Evolutionary conservation across 2,888 invertebrate species (phyloP).

Genomic region (Netelia inedita): DNA sequence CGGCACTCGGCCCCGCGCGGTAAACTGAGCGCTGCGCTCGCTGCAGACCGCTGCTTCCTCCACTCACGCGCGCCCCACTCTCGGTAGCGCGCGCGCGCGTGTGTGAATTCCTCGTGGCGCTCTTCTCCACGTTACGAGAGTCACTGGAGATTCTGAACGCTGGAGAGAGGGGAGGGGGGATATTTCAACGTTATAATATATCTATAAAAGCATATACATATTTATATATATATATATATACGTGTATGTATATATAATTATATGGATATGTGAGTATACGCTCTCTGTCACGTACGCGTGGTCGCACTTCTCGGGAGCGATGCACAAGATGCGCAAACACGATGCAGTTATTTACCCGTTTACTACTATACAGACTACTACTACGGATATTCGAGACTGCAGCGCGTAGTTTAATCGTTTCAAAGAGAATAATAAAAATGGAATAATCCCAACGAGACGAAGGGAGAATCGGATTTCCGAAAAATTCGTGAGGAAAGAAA

Average conservation of each 20-base stretch:
- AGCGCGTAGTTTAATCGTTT: background rate
- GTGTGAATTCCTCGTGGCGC: constrained; percentile 51
- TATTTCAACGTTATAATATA: background rate
- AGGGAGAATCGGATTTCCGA: background rate
- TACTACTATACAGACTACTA: background rate
- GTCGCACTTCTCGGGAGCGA: constrained; percentile 7
- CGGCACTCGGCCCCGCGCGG: constrained; percentile 57
- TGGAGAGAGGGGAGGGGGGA: background rate
- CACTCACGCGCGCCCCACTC: constrained; percentile 62
- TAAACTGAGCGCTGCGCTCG: too few species aligned
- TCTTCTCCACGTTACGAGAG: constrained; percentile 26
- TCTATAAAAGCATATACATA: too few species aligned
- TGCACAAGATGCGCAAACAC: background rate
- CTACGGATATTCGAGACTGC: too few species aligned
- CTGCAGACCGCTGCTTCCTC: constrained; percentile 43
- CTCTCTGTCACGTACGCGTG: constrained; percentile 64
- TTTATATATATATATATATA: too few species aligned
- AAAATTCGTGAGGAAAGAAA: constrained; percentile 19
- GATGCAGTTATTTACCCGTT: background rate
- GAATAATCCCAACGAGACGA: background rate
- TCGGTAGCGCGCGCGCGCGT: constrained; percentile 40
- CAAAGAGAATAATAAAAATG: background rate
- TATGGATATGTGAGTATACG: background rate
- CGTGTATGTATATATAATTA: too few species aligned
- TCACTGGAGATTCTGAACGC: constrained; percentile 26